Evolutionary conservation across 2,888 invertebrate species (phyloP).

Genomic region (Ctenicera cuprea): DNA sequence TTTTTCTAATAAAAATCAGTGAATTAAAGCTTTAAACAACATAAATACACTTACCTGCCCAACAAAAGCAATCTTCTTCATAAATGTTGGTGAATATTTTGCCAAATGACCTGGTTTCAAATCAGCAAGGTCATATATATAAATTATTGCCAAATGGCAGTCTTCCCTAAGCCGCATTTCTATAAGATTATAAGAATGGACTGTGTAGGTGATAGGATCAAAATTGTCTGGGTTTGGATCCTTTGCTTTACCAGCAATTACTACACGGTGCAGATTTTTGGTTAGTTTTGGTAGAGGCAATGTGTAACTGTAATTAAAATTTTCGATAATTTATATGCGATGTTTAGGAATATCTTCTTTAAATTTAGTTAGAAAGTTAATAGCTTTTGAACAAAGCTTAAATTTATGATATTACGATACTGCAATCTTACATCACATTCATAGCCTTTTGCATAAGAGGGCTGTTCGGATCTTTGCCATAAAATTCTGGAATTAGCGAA

Average conservation of each 20-base stretch:
- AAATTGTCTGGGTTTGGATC: conserved; percentile 67
- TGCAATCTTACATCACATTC: conserved; percentile 83
- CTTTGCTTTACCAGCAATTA: conserved; percentile 70
- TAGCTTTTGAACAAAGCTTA: no score
- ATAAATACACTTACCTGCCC: conserved; percentile 71
- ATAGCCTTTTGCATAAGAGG: conserved; percentile 77
- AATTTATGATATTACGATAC: no score
- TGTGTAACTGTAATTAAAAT: conserved; percentile 71
- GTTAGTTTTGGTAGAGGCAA: conserved; percentile 73
- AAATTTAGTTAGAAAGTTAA: no score
- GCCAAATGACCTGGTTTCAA: conserved; percentile 70
- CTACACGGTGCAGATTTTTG: conserved; percentile 71
- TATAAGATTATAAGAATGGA: conserved; percentile 71
- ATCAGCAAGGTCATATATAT: conserved; percentile 72
- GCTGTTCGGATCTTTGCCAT: conserved; percentile 2
- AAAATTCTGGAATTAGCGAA: conserved; percentile 84
- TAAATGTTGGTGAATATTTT: conserved; percentile 70
- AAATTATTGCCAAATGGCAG: conserved; percentile 71
- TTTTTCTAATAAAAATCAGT: no score
- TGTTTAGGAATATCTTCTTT: no score
- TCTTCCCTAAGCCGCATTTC: conserved; percentile 73
- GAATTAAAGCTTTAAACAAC: no score
- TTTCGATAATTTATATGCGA: no score
- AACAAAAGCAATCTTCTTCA: conserved; percentile 71
- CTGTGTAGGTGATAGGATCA: conserved; percentile 67